Base-by-base conservation (phyloP, 1,140 invertebrate genomes). In the Eupeodes corollae region DNA sequence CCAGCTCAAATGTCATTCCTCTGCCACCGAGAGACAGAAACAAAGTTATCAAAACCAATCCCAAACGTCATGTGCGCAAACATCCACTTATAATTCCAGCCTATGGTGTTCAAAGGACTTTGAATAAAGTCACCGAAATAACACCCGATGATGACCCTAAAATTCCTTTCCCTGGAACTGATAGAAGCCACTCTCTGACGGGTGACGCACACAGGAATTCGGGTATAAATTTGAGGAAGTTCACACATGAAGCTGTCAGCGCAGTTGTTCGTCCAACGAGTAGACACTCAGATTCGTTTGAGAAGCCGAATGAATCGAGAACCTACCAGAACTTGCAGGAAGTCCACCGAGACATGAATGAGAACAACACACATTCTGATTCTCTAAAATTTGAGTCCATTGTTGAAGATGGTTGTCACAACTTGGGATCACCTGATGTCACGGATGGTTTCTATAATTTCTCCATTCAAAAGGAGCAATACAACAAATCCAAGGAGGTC, bases 11-110 rank as follows among this genome's bases (percentile, higher is more conserved):
- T 15, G 72, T 82, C 2, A 78, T 90, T 50, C 89, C 89, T 1
- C 62, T 94, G 50, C 90, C 90, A 1, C 89, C 89, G 0, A 73
- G 87, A 53, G 86, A 91, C 58, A 74, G 84, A 41, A 81, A 79
- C 21, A 84, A 83, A 56, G 75, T 78, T 8, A 63, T 79, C 12
- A 76, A 78, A 46, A 74, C 76, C 2, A 77, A 75, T 49, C 74
- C 73, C 6, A 82, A 86, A 2, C 70, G 88, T 30, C 89, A 90
- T 66, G 83, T 88, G 45, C 72, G 89, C 38, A 91, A 90, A 64
- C 84, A 92, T 75, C 89, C 90, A 0, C 67, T 93, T n/a, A 81
- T 91, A 34, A 84, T 90, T 53, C 85, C 86, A 13, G 76, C 75
- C 30, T 72, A 74, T 33, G 79, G 75, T 2, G 59, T 80, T 1